Conservation (phyloP, 1,140 invertebrate genomes). For the Cydia strobilella region DNA sequence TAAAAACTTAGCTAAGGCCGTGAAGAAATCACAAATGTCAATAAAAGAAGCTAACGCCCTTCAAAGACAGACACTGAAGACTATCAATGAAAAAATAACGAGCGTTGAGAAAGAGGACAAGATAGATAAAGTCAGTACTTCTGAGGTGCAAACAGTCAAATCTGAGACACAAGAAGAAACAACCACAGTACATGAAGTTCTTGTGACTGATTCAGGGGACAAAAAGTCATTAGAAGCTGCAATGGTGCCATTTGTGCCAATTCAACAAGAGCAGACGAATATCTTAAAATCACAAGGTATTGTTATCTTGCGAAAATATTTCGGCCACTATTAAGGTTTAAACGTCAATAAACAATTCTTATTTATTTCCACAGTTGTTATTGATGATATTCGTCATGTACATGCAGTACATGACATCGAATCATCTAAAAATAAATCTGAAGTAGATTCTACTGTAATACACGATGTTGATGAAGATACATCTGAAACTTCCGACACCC, state of each 20-base stretch:
- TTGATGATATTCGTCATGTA: not conserved
- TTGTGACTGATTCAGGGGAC: not conserved
- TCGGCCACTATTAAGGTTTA: too few species aligned
- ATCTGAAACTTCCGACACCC: not conserved
- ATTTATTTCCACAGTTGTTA: not conserved
- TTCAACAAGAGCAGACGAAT: not conserved
- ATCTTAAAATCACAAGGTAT: not conserved
- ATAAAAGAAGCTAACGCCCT: not conserved
- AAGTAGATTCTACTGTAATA: not conserved
- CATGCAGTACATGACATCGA: not conserved
- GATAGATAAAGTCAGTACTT: not conserved
- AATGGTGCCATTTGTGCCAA: not conserved
- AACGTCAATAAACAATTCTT: not conserved
- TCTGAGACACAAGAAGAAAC: not conserved
- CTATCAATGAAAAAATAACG: slow-evolving; percentile 1
- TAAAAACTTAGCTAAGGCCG: not conserved
- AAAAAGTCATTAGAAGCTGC: not conserved
- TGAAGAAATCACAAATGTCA: not conserved
- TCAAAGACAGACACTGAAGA: too few species aligned
- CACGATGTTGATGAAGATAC: not conserved
- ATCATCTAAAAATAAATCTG: not conserved
- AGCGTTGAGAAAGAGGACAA: not conserved
- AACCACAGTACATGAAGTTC: not conserved
- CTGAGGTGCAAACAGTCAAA: not conserved
- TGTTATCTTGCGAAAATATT: too few species aligned